Evolutionary conservation across 2,888 invertebrate genomes (phyloP).

Genomic region (Aspidapion aeneum): DNA sequence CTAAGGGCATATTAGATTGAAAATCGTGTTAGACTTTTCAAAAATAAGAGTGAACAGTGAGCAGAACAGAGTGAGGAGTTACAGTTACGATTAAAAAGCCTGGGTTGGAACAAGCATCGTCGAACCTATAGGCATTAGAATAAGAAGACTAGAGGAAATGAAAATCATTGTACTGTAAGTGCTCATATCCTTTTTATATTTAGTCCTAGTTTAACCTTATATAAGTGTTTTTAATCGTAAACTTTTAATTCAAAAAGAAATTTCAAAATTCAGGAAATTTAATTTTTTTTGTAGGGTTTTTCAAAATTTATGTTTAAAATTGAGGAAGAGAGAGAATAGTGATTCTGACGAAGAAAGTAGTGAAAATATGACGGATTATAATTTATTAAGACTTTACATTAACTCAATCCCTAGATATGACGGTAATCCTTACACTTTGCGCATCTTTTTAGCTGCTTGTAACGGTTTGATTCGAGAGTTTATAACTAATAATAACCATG

Average conservation of each 20-base stretch:
- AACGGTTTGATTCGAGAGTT: neutral
- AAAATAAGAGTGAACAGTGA: neutral
- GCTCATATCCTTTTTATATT: neutral
- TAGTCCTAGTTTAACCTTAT: neutral
- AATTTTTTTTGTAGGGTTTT: too few species aligned
- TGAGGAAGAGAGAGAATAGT: neutral
- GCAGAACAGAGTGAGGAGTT: neutral
- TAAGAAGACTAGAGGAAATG: neutral
- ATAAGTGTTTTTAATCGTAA: neutral
- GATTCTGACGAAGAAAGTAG: neutral
- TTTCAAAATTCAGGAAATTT: neutral
- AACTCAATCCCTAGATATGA: neutral
- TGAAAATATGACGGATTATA: neutral
- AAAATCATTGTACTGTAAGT: neutral
- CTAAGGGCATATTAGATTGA: neutral
- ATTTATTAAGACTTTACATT: neutral
- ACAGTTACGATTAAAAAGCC: neutral
- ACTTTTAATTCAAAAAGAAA: neutral
- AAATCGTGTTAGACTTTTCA: neutral
- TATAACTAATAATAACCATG: neutral
- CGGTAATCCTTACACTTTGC: neutral
- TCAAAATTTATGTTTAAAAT: neutral
- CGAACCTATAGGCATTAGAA: slow-evolving; percentile 2
- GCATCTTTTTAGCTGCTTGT: slow-evolving; percentile 1
- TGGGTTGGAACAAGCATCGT: slow-evolving; percentile 2